Evolutionary conservation across 2,888 invertebrate species (phyloP).

Genomic region (Tetragnatha montana): DNA sequence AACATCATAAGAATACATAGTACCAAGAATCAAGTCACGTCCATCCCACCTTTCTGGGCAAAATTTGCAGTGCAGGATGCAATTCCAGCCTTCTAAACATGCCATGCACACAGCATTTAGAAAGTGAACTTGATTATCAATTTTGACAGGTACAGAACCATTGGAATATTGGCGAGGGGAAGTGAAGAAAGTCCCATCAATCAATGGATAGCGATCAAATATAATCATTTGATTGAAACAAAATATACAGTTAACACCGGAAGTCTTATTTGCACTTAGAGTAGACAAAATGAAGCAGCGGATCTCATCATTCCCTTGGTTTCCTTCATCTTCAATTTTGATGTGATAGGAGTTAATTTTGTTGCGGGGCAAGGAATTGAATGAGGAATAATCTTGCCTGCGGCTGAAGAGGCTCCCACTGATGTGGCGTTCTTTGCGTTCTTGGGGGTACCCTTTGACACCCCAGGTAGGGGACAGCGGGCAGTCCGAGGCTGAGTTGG

Average conservation of each 20-base stretch:
- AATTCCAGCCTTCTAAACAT: slow-evolving; percentile 87
- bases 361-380: slow-evolving; percentile 93
- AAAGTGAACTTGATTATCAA: slow-evolving; percentile 89
- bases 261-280: slow-evolving; percentile 91
- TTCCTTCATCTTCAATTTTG: slow-evolving; percentile 99
- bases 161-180: slow-evolving; percentile 94
- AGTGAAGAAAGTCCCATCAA: slow-evolving; percentile 98
- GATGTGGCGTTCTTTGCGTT: slow-evolving; percentile 71
- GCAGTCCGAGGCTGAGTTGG: slow-evolving; percentile 70
- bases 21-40: slow-evolving; percentile 92
- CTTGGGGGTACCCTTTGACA: slow-evolving; percentile 44
- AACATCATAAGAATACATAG: slow-evolving; percentile 98
- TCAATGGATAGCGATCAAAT: slow-evolving; percentile 96
- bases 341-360: slow-evolving; percentile 99
- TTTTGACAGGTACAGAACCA: slow-evolving; percentile 91
- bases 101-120: slow-evolving; percentile 96
- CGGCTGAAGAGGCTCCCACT: slow-evolving; percentile 88
- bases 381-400: slow-evolving; percentile 94
- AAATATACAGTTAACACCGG: slow-evolving; percentile 88
- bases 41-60: slow-evolving; percentile 94
- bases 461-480: slow-evolving; percentile 83
- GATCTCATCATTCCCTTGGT: slow-evolving; percentile 98
- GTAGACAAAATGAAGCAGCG: slow-evolving; percentile 96
- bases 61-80: slow-evolving; percentile 86
- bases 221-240: slow-evolving; percentile 93